Percentiles rank a stretch among this genome's conserved stretches.
phyloP scores from a whole-genome alignment of 2,797 vertebrate species.

The Ciconia nigra region DNA sequence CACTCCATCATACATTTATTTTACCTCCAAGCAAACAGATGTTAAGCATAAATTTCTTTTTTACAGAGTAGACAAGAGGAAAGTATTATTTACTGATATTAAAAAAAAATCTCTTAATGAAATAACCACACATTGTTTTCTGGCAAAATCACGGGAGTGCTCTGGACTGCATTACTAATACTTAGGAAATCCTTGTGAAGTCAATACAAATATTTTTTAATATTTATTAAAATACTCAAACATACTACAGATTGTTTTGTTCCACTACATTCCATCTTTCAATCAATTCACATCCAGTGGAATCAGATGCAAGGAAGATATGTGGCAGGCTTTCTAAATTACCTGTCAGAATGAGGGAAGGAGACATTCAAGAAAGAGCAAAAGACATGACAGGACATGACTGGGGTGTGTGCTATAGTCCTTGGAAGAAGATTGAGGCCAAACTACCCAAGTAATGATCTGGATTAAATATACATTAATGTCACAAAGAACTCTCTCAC shows the following conservation, averaged over 20 bases:
- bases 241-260: not conserved
- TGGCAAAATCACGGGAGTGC: not conserved
- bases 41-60: not conserved
- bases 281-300: not conserved
- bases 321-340: conserved; percentile 52
- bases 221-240: not conserved
- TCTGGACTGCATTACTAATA: not conserved
- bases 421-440: conserved; percentile 19
- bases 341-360: conserved; percentile 47
- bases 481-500: not conserved
- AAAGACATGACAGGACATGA: conserved; percentile 2
- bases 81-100: not conserved
- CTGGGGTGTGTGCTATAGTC: not conserved
- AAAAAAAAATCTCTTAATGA: not conserved
- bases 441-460: not conserved
- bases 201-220: not conserved
- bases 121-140: not conserved
- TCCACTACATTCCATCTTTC: not conserved
- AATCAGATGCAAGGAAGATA: conserved; percentile 21
- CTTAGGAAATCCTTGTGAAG: not conserved
- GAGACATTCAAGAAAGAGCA: not conserved
- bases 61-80: not conserved
- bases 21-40: not conserved
- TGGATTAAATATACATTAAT: conserved; percentile 12
- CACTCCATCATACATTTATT: not conserved